phyloP scores from a whole-genome alignment of 2,113 vertebrate species.

The Epinephelus cyanopodus region DNA sequence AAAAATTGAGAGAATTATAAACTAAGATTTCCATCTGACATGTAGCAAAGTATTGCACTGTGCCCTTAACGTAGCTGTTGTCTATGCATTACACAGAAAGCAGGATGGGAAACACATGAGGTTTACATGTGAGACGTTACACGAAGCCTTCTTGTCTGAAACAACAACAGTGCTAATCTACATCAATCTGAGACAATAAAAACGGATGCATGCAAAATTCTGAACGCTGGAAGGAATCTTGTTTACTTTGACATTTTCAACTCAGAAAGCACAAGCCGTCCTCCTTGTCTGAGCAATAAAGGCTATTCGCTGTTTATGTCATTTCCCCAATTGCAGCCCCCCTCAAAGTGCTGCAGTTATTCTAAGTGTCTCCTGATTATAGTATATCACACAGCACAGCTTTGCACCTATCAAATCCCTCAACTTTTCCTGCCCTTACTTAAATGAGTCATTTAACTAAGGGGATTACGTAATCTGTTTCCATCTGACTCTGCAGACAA shows the following conservation, averaged over 20 bases:
- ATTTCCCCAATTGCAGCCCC: slow-evolving; percentile 26
- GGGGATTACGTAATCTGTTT: slow-evolving; percentile 6
- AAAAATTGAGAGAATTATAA: not conserved
- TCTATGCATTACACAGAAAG: not conserved
- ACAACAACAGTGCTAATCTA: slow-evolving; percentile 11
- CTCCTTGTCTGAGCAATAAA: slow-evolving; percentile 25
- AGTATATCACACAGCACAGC: slow-evolving; percentile 10
- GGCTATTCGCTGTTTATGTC: slow-evolving; percentile 36
- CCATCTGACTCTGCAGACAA: not conserved
- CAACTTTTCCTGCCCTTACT: slow-evolving; percentile 4
- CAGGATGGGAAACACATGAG: not conserved
- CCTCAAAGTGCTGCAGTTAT: slow-evolving; percentile 21
- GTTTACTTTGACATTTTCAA: slow-evolving; percentile 44
- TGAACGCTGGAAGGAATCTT: slow-evolving; percentile 26
- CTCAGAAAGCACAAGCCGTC: slow-evolving; percentile 18
- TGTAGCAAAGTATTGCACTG: not conserved
- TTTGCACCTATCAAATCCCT: slow-evolving; percentile 28
- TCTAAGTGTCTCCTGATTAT: slow-evolving; percentile 41
- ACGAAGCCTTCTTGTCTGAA: not conserved
- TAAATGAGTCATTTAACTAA: slow-evolving; percentile 3
- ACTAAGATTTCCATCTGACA: slow-evolving; percentile 2
- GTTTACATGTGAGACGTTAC: not conserved
- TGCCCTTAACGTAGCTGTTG: not conserved
- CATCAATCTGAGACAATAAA: slow-evolving; percentile 26
- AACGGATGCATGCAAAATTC: not conserved